Evolutionary conservation across 2,113 vertebrate genomes (phyloP).

Genomic region (Salvator merianae): DNA sequence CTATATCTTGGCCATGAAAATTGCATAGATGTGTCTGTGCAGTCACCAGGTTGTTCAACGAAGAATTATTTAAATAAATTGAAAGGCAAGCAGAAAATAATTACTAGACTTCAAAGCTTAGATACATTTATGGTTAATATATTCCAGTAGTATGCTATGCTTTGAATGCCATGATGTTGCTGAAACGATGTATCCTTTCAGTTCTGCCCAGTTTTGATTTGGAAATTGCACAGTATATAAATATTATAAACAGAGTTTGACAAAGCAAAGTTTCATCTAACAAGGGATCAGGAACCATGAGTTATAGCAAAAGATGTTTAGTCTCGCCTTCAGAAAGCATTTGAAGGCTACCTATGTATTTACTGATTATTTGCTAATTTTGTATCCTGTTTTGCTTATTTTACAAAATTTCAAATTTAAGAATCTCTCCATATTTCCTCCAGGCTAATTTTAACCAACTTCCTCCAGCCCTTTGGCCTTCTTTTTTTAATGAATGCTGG

Average conservation of each 20-base stretch:
- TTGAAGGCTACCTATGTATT: not conserved
- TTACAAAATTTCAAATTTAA: not conserved
- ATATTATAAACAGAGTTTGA: not conserved
- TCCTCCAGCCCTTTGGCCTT: too few species aligned
- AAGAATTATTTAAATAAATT: not conserved
- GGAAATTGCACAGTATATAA: not conserved
- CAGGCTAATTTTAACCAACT: too few species aligned
- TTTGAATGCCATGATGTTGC: not conserved
- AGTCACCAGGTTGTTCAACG: too few species aligned
- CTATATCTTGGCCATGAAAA: too few species aligned
- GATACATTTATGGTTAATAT: not conserved
- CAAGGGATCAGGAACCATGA: not conserved
- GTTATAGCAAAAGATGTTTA: not conserved
- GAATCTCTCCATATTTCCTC: too few species aligned
- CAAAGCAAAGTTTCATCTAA: not conserved
- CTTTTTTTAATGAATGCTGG: not conserved
- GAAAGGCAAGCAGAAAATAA: not conserved
- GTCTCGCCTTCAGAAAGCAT: not conserved
- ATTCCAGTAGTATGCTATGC: not conserved
- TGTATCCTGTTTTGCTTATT: not conserved
- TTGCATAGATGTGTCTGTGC: too few species aligned
- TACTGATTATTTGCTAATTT: too few species aligned
- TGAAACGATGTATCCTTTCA: not conserved
- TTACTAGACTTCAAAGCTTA: not conserved
- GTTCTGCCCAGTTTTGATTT: not conserved